phyloP scores from a whole-genome alignment of 2,113 vertebrate genomes.

The Promerops cafer region DNA sequence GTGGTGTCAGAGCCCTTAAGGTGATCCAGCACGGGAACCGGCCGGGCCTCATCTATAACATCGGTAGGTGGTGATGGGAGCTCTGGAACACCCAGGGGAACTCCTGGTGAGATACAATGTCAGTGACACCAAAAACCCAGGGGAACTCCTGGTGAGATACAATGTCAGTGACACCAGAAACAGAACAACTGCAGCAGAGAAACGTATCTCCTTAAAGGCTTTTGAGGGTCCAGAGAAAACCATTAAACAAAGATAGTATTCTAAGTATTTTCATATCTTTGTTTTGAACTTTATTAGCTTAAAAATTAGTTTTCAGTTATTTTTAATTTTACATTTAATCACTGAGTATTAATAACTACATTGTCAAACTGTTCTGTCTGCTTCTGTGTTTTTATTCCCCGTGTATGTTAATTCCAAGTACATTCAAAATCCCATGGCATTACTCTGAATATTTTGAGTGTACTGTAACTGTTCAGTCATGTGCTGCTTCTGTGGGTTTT shows the following conservation, averaged over 20 bases:
- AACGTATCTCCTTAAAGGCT: not conserved
- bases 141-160: not conserved
- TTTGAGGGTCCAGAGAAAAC: not conserved
- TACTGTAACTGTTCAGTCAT: not conserved
- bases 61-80: conserved; percentile 72
- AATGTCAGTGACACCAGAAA: not conserved
- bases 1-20: conserved; percentile 92
- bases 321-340: not conserved
- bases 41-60: conserved; percentile 96
- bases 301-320: not conserved
- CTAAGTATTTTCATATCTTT: not conserved
- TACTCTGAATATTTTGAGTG: not conserved
- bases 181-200: not conserved
- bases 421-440: not conserved
- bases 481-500: not conserved
- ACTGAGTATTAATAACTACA: not conserved
- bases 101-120: not conserved
- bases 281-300: not conserved
- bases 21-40: conserved; percentile 94
- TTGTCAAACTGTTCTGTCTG: not conserved
- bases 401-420: not conserved
- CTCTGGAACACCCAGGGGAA: no score
- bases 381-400: not conserved
- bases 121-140: not conserved
- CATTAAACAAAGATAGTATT: not conserved